Conservation (phyloP, 2,113 vertebrate genomes). For the Hemicordylus capensis region DNA sequence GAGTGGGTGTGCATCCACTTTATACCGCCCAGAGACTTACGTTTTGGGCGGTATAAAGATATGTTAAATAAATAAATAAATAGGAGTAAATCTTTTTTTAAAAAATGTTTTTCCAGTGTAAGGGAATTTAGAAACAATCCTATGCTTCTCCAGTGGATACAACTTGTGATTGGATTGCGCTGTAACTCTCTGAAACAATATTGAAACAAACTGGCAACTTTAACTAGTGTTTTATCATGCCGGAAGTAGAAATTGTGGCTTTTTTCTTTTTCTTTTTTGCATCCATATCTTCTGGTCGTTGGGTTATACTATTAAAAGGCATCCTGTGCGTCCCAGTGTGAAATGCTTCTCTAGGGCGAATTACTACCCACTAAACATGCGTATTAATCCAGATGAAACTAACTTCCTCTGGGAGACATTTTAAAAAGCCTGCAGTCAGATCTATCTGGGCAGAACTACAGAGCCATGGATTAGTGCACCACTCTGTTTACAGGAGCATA, state of each 20-base stretch:
- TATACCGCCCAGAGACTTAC: too few relatives aligned
- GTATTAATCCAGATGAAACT: slow-evolving; percentile 67
- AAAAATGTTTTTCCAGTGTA: background rate
- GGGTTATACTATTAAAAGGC: slow-evolving; percentile 49
- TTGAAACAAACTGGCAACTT: slow-evolving; percentile 50
- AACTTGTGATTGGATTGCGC: background rate
- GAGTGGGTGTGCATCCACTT: too few relatives aligned
- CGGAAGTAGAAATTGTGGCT: slow-evolving; percentile 57
- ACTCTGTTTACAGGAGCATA: slow-evolving; percentile 62
- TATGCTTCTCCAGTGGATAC: background rate
- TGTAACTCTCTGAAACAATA: slow-evolving; percentile 19
- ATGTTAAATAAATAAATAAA: too few relatives aligned
- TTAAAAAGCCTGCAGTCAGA: slow-evolving; percentile 56
- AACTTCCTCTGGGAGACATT: slow-evolving; percentile 51
- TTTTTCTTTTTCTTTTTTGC: slow-evolving; percentile 30
- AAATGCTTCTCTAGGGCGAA: slow-evolving; percentile 44
- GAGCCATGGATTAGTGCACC: slow-evolving; percentile 47
- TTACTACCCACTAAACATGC: slow-evolving; percentile 62
- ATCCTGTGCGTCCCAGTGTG: slow-evolving; percentile 50
- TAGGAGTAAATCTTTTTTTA: too few relatives aligned
- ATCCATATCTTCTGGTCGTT: slow-evolving; percentile 58
- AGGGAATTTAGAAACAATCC: background rate
- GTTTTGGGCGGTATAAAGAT: too few relatives aligned
- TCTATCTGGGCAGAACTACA: slow-evolving; percentile 56
- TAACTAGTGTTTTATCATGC: slow-evolving; percentile 62